Evolutionary conservation across 2,888 invertebrate genomes (phyloP).

Genomic region (Ornithoptera priamus): DNA sequence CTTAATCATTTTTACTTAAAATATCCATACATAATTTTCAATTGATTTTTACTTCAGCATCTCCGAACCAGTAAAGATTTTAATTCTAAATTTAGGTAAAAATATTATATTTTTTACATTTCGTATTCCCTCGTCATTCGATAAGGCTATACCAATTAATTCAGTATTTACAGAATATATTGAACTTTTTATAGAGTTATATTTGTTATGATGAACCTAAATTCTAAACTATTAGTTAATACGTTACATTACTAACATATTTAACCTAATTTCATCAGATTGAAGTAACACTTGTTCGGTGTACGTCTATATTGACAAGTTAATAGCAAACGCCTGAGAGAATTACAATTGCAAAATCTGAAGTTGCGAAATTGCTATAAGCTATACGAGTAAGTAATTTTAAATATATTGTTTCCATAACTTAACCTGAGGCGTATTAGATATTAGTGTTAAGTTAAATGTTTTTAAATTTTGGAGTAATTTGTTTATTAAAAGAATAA

Average conservation of each 20-base stretch:
- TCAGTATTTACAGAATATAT: not conserved
- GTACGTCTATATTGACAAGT: slow-evolving; percentile 5
- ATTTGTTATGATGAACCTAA: not conserved
- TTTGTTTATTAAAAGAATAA: not conserved
- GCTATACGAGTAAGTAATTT: not conserved
- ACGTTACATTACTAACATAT: not conserved
- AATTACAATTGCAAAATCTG: slow-evolving; percentile 21
- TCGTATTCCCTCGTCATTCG: no score
- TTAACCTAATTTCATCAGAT: not conserved
- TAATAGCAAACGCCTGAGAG: slow-evolving; percentile 26
- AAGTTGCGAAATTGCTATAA: slow-evolving; percentile 19
- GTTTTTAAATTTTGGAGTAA: not conserved
- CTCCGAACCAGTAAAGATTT: no score
- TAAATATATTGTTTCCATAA: not conserved
- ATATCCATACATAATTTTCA: no score
- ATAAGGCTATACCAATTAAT: not conserved
- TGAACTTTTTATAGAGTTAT: not conserved
- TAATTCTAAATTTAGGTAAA: no score
- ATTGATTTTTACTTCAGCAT: no score
- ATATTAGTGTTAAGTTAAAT: not conserved
- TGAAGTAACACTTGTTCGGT: not conserved
- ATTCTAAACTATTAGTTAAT: not conserved
- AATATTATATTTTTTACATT: no score
- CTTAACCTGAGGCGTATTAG: not conserved
- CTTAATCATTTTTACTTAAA: no score